Evolutionary conservation across 1,140 invertebrate species (phyloP).

Genomic region (Andricus grossulariae): DNA sequence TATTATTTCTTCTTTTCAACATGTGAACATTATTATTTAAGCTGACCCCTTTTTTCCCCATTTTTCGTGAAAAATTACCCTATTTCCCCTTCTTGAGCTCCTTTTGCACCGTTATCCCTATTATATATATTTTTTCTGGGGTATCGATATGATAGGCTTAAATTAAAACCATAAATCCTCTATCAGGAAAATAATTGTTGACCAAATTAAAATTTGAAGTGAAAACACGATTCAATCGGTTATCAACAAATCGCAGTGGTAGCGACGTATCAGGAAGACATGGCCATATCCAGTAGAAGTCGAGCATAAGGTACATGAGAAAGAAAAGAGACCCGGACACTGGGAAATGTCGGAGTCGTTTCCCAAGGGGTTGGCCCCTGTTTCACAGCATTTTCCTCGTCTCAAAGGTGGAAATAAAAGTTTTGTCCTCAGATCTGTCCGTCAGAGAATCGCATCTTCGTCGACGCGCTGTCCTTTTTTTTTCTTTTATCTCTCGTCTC

Average conservation of each 20-base stretch:
- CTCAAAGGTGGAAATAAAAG: slow-evolving; percentile 22
- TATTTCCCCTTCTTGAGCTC: no score
- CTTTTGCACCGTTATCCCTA: no score
- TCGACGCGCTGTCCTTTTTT: slow-evolving; percentile 16
- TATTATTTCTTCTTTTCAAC: no score
- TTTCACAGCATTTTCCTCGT: slow-evolving; percentile 18
- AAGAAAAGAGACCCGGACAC: not conserved
- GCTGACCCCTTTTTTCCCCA: no score
- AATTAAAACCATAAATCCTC: no score
- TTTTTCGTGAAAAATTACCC: no score
- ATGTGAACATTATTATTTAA: no score
- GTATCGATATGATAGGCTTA: no score
- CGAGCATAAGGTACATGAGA: not conserved
- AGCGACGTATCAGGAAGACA: not conserved
- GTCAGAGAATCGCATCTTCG: slow-evolving; percentile 8
- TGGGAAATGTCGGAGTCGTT: slow-evolving; percentile 4
- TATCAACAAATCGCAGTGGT: not conserved
- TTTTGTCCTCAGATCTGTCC: slow-evolving; percentile 25
- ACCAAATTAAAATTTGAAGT: no score
- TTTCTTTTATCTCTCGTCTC: not conserved
- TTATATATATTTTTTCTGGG: no score
- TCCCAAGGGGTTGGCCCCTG: not conserved
- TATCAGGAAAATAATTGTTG: no score
- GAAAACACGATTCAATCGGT: no score
- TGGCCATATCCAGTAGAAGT: not conserved